A percentile compares a stretch with the other conserved stretches of the same genome.
These are phyloP conservation scores for Patella depressa DNA, from an alignment of 2,888 invertebrate species.

Conservation along the genomic window DNA sequence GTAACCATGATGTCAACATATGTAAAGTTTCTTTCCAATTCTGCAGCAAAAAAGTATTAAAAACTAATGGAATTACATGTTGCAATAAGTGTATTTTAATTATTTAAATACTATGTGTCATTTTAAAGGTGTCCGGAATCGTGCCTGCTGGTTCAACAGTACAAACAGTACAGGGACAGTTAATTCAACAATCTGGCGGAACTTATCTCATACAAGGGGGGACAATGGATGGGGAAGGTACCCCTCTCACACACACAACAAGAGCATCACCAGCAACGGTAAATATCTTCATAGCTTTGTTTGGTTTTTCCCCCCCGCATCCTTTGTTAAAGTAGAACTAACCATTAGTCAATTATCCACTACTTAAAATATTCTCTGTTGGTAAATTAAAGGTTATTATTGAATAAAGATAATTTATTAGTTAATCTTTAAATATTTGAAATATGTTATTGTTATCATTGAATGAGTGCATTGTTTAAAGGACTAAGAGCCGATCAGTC, in stretches of 20 bases:
- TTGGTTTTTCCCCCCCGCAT: neutral
- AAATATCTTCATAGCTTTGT: constrained; percentile 71
- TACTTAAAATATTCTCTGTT: neutral
- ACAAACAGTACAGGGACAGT: constrained; percentile 67
- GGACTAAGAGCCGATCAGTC: too few relatives aligned
- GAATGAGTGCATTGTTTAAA: too few relatives aligned
- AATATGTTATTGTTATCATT: too few relatives aligned
- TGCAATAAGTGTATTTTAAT: too few relatives aligned
- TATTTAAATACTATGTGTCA: neutral
- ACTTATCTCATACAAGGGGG: constrained; percentile 79
- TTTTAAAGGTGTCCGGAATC: constrained; percentile 44
- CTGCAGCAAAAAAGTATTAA: too few relatives aligned
- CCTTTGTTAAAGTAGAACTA: neutral
- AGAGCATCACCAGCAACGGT: constrained; percentile 93
- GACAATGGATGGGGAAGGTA: constrained; percentile 74
- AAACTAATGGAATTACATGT: too few relatives aligned
- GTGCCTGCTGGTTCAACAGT: constrained; percentile 54
- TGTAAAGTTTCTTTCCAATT: too few relatives aligned
- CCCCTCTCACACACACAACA: constrained; percentile 82
- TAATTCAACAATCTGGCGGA: constrained; percentile 70
- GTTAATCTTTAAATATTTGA: too few relatives aligned
- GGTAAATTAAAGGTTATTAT: neutral
- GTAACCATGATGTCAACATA: too few relatives aligned
- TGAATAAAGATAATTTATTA: neutral
- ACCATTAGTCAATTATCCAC: too few relatives aligned